A percentile compares a stretch with the other conserved stretches of the same genome.
Conservation (phyloP, 2,113 vertebrate species). For the Accipiter cooperii region DNA sequence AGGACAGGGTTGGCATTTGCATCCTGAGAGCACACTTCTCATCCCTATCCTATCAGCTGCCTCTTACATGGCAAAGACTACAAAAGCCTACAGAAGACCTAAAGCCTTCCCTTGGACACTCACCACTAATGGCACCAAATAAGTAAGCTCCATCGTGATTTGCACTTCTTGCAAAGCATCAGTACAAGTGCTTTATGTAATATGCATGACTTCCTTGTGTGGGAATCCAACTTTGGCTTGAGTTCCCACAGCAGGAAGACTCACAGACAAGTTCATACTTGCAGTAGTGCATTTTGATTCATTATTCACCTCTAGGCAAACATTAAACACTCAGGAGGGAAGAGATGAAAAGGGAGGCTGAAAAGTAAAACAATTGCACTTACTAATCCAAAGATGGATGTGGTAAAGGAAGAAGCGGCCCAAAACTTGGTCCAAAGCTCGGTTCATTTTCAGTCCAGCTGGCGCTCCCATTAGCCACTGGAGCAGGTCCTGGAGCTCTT, state of each 20-base stretch:
- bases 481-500: constrained; percentile 87
- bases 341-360: not conserved
- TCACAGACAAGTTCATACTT: constrained; percentile 3
- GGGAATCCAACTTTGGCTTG: constrained; percentile 18
- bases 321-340: not conserved
- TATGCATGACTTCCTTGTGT: not conserved
- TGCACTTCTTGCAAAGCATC: not conserved
- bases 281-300: constrained; percentile 4
- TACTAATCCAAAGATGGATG: constrained; percentile 98
- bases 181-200: not conserved
- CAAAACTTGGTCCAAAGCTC: constrained; percentile 91
- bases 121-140: not conserved
- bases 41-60: not conserved
- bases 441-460: constrained; percentile 85
- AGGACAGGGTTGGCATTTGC: not conserved
- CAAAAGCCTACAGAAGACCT: accelerated
- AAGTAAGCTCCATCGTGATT: not conserved
- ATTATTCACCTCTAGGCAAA: constrained; percentile 10
- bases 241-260: constrained; percentile 23
- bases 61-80: not conserved
- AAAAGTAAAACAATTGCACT: constrained; percentile 64
- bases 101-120: not conserved
- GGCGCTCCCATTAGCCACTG: constrained; percentile 99
- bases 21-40: not conserved
- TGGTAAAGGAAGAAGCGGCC: constrained; percentile 98